These are phyloP conservation scores for Erebia epiphron DNA, from an alignment of 2,888 invertebrate species.

Conservation along the genomic window DNA sequence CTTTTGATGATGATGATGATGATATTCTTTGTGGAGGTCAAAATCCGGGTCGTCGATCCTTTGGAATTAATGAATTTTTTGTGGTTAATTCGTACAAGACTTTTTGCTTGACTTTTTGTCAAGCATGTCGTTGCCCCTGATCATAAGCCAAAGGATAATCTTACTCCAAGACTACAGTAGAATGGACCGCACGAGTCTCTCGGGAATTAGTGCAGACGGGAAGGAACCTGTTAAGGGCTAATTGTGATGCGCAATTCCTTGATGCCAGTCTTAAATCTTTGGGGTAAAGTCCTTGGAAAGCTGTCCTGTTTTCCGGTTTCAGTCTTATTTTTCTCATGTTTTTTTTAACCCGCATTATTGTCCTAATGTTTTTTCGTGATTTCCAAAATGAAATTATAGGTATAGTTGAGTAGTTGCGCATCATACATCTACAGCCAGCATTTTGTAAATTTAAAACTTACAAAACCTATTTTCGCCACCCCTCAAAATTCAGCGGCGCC, in stretches of 20 bases:
- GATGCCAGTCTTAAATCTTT: not conserved
- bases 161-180: not conserved
- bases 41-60: not conserved
- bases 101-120: not conserved
- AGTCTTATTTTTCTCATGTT: no score
- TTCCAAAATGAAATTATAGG: not conserved
- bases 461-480: no score
- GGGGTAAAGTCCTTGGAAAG: not conserved
- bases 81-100: not conserved
- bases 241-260: conserved; percentile 21
- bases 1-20: no score
- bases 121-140: not conserved
- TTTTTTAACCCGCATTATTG: not conserved
- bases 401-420: not conserved
- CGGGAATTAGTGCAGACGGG: conserved; percentile 31
- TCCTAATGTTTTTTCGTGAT: not conserved
- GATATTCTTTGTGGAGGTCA: no score
- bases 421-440: no score
- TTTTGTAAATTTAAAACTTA: no score
- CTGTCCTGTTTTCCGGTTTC: not conserved
- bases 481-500: no score
- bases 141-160: not conserved
- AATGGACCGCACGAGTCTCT: conserved; percentile 8
- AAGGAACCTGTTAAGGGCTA: conserved; percentile 33
- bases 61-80: not conserved